Base-by-base conservation (phyloP, 2,113 vertebrate species). In the Xiphias gladius region DNA sequence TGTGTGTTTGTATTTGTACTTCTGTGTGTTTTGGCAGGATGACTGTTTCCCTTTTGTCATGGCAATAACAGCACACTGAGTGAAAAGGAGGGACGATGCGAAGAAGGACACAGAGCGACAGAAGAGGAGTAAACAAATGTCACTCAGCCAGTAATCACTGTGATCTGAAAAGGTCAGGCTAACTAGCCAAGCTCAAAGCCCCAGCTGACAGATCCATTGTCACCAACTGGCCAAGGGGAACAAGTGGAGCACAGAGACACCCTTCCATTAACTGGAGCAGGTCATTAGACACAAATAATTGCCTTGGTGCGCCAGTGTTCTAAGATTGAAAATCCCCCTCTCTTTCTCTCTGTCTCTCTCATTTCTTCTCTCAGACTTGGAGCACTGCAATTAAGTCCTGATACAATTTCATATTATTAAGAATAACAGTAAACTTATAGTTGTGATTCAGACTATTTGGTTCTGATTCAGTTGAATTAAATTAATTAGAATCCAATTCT, bases 121-220 rank as follows among this genome's bases (percentile, higher is more conserved):
- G 79, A 86, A 52, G 79, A 83, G 78, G 69, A 87, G 90, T 85
- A 92, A 92, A 88, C 88, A 93, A 92, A 90, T 85, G 85, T 91
- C 93, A 82, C 66, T 90, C 76, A 64, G 82, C 74, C 84, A 86
- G 89, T 90, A 91, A 92, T 90, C 89, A 91, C 87, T 78, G 74
- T 82, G 82, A 90, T 90, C 71, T 69, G 79, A 79, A 94, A 93
- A 93, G 92, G 92, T 94, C 92, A 94, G 82, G 73, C 81, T 76
- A 89, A 89, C 86, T 86, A 92, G 90, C 85, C 74, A 73, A 89
- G 69, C 88, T 79, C 90, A 82, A 84, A 89, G 70, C 76, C 26
- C 52, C 57, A 43, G 82, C 86, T 89, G 91, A 91, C 87, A 86
- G 86, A 89, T 80, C 84, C 83, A 87, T 88, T 87, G 91, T 91